Conservation (phyloP, 2,888 invertebrate species). For the Drepanosiphum platanoidis region DNA sequence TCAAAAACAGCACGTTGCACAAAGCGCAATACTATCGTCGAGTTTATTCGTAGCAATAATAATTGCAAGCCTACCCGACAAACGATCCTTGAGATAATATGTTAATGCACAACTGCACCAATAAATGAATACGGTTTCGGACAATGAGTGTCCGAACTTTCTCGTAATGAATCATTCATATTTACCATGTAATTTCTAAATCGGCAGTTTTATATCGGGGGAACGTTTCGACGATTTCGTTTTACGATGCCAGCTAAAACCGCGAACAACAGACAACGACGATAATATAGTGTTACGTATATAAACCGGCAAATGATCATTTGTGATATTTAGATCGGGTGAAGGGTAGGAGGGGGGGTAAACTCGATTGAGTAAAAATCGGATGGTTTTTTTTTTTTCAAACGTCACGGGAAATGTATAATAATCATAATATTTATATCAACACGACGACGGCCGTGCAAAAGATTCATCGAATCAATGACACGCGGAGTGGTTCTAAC, state of each 20-base stretch:
- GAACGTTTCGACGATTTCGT: not conserved
- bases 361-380: not conserved
- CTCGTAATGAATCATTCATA: slow-evolving; percentile 40
- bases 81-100: slow-evolving; percentile 28
- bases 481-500: not conserved
- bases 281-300: not conserved
- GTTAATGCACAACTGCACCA: slow-evolving; percentile 18
- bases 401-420: too few relatives aligned
- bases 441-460: not conserved
- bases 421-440: not conserved
- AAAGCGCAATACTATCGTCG: not conserved
- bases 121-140: slow-evolving; percentile 15
- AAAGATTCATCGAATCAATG: not conserved
- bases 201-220: not conserved
- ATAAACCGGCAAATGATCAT: not conserved
- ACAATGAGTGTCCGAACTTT: slow-evolving; percentile 27
- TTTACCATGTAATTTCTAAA: not conserved
- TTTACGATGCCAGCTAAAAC: not conserved
- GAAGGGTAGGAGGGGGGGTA: too few relatives aligned
- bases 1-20: not conserved
- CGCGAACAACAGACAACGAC: not conserved
- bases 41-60: not conserved
- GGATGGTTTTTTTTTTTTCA: not conserved
- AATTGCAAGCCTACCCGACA: not conserved
- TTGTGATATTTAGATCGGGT: not conserved